Evolutionary conservation across 2,888 invertebrate species (phyloP), one percentile per base, ranked within the genome.

Genomic region (Meghimatium bilineatum): DNA sequence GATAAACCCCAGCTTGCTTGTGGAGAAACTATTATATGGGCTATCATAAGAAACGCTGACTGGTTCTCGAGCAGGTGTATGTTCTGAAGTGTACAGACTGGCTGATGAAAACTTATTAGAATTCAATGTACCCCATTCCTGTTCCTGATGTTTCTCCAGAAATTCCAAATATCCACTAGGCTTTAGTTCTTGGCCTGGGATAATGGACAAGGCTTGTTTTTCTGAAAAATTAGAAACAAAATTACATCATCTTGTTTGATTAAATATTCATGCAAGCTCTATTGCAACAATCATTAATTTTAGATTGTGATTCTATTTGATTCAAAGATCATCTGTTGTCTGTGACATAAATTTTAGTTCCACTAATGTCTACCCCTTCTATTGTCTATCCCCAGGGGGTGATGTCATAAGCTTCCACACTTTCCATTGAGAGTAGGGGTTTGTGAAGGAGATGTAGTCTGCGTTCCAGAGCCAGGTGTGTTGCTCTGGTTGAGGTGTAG

Each of bases 81-180:
- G 20, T 32, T 80, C 84, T 23, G 52, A 52, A 8, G 74, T 83
- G 49, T 79, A 83, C 12, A 49, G 56, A 74, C 84, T 72, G 60
- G 78, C 29, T 34, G 78, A 83, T 34, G 78, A 80, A 36, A 76
- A 76, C 44, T 82, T 77, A 29, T 63, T 71, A 20, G 67, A 38
- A 8, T 85, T 84, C 74, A 87, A 52, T 5, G 85, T 67, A 52
- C 80, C 84, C 89, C 89, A 91, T 29, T 88, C 88, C 52, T 86
- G 86, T 32, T 88, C 87, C 77, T 88, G 86, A 52, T 88, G 86
- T 32, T 87, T 85, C 71, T 89, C 86, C 34, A 90, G 67, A 80
- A 87, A 91, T 60, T 89, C 88, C 32, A 87, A 87, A 80, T 87
- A 90, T 0, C 90, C 90, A 86, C 89, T 90, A 14, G 89, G 89